phyloP scores from a whole-genome alignment of 2,113 vertebrate species.

The Verasper variegatus region DNA sequence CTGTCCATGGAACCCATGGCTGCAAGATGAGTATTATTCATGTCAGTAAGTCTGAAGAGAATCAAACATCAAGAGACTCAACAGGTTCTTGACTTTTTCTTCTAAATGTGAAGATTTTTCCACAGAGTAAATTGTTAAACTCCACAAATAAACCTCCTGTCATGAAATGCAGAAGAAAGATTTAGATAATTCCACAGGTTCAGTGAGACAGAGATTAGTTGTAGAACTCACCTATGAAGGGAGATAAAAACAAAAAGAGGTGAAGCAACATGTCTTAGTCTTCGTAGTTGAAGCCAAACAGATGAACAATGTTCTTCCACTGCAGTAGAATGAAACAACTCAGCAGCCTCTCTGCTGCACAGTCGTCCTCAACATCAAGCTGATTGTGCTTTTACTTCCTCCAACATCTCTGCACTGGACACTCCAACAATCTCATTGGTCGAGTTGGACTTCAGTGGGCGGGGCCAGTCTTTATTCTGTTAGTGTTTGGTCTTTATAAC shows the following conservation, averaged over 20 bases:
- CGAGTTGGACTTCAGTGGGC: too few relatives aligned
- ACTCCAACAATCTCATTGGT: neutral
- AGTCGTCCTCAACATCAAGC: conserved; percentile 17
- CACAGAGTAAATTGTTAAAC: neutral
- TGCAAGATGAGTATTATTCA: conserved; percentile 32
- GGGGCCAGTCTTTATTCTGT: too few relatives aligned
- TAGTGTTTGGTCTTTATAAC: too few relatives aligned
- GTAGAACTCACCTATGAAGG: conserved; percentile 22
- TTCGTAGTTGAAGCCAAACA: neutral
- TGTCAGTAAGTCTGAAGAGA: neutral
- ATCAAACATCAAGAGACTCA: too few relatives aligned
- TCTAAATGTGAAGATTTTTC: neutral
- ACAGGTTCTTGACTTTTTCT: too few relatives aligned
- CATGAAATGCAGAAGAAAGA: neutral
- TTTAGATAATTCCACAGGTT: neutral
- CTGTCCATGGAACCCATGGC: conserved; percentile 21
- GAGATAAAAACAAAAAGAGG: conserved; percentile 2
- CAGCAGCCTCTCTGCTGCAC: conserved; percentile 6
- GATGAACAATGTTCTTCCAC: too few relatives aligned
- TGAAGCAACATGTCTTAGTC: conserved; percentile 28
- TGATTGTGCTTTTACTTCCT: conserved; percentile 21
- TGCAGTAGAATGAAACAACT: neutral
- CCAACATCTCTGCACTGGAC: neutral
- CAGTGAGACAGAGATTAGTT: neutral
- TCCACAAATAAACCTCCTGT: neutral